phyloP scores from a whole-genome alignment of 2,113 vertebrate genomes.

The Anser cygnoides region DNA sequence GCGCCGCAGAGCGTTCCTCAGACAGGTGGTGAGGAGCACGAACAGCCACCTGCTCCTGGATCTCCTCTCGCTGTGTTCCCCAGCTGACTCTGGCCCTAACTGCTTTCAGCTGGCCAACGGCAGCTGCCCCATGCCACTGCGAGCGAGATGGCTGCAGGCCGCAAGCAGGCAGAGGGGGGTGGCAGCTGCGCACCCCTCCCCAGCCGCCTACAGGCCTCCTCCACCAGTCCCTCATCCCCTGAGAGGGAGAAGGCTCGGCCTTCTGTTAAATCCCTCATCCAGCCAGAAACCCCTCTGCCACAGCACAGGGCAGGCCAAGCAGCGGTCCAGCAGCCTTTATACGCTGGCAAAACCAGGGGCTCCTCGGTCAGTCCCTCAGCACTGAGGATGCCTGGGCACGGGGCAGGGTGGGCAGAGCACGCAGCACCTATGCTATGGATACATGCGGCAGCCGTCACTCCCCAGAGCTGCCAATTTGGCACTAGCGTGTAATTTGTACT shows the following conservation, averaged over 20 bases:
- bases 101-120: constrained; percentile 28
- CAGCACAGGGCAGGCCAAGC: not conserved
- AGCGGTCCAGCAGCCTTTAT: accelerated
- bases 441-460: not conserved
- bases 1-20: not conserved
- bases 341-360: not conserved
- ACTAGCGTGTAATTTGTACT: not conserved
- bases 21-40: constrained; percentile 28
- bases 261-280: not conserved
- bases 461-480: not conserved
- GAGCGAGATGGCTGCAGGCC: too few relatives aligned
- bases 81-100: constrained; percentile 13
- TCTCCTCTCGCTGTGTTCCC: not conserved
- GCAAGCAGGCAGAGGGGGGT: not conserved
- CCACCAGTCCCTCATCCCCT: accelerated
- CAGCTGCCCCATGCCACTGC: constrained; percentile 16
- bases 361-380: accelerated
- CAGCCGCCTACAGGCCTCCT: accelerated
- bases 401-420: not conserved
- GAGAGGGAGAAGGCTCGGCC: not conserved
- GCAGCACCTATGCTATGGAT: accelerated
- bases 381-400: accelerated
- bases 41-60: constrained; percentile 55
- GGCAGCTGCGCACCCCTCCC: not conserved
- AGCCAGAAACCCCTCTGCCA: not conserved